Evolutionary conservation across 2,888 invertebrate species (phyloP).

Genomic region (Uropetala carovei): DNA sequence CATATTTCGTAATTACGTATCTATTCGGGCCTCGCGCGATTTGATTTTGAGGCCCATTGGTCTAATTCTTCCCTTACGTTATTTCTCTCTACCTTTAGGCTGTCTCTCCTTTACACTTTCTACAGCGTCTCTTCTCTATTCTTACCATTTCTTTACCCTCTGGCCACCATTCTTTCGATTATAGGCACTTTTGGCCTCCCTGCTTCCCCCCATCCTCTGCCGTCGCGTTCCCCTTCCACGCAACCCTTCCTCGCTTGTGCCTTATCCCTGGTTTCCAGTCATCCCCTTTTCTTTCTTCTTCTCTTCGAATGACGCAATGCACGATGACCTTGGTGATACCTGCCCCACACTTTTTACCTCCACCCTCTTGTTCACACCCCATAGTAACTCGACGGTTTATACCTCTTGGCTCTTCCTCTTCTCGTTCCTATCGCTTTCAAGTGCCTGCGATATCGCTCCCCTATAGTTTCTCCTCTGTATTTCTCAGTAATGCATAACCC

Average conservation of each 20-base stretch:
- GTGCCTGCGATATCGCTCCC: background rate
- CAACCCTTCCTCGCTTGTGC: background rate
- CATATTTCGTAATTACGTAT: too few relatives aligned
- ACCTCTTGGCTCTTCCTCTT: background rate
- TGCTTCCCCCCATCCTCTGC: background rate
- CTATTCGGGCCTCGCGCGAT: too few relatives aligned
- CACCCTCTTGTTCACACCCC: too few relatives aligned
- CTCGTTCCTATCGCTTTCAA: background rate
- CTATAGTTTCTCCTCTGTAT: background rate
- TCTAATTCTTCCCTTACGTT: background rate
- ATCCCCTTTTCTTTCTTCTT: constrained; percentile 49
- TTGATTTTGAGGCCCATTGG: background rate
- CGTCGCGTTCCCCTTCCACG: background rate
- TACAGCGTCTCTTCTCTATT: background rate
- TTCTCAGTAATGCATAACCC: background rate
- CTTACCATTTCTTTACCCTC: background rate
- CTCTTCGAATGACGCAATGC: constrained; percentile 51
- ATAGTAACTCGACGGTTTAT: too few relatives aligned
- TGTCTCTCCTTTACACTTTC: too few relatives aligned
- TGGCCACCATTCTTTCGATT: background rate
- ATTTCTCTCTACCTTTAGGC: background rate
- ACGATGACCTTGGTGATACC: constrained; percentile 56
- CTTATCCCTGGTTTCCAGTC: background rate
- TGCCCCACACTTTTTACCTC: background rate
- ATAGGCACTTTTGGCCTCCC: background rate